phyloP scores from a whole-genome alignment of 2,888 invertebrate genomes.

The Caenorhabditis sp. region DNA sequence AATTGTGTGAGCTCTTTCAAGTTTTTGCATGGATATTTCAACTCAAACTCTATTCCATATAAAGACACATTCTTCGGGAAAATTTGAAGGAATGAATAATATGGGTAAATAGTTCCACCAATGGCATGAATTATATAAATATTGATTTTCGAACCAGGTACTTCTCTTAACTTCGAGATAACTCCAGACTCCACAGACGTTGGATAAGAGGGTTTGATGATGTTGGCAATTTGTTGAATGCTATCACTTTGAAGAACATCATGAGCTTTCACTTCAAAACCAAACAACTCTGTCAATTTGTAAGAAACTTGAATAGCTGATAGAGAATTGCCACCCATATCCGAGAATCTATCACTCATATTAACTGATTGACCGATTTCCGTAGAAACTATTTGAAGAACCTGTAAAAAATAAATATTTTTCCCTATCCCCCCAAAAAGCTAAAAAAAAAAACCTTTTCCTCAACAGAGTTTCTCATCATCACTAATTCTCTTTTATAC shows the following conservation, averaged over 20 bases:
- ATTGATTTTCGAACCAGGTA: conserved; percentile 40
- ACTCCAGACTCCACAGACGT: conserved; percentile 12
- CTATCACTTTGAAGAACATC: conserved; percentile 34
- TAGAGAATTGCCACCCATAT: conserved; percentile 62
- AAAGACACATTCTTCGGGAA: conserved; percentile 58
- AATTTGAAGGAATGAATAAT: conserved; percentile 59
- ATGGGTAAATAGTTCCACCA: conserved; percentile 68
- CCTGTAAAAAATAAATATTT: too few relatives aligned
- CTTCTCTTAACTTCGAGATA: conserved; percentile 46
- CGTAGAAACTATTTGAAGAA: conserved; percentile 1
- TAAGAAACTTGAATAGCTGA: conserved; percentile 52
- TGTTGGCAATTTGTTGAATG: conserved; percentile 16
- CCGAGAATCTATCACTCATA: conserved; percentile 49
- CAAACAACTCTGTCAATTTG: conserved; percentile 43
- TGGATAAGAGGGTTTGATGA: conserved; percentile 4
- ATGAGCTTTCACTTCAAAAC: conserved; percentile 39
- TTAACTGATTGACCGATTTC: conserved; percentile 13
- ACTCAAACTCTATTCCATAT: conserved; percentile 62
- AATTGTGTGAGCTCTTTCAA: conserved; percentile 57
- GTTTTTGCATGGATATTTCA: conserved; percentile 48
- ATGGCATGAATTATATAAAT: conserved; percentile 66
- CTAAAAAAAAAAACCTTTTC: conserved; percentile 19
- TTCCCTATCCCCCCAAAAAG: too few relatives aligned
- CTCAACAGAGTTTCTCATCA: conserved; percentile 39
- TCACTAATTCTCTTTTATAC: conserved; percentile 21